Conservation (phyloP, 2,797 vertebrate genomes). For the Rhynchotus rufescens region DNA sequence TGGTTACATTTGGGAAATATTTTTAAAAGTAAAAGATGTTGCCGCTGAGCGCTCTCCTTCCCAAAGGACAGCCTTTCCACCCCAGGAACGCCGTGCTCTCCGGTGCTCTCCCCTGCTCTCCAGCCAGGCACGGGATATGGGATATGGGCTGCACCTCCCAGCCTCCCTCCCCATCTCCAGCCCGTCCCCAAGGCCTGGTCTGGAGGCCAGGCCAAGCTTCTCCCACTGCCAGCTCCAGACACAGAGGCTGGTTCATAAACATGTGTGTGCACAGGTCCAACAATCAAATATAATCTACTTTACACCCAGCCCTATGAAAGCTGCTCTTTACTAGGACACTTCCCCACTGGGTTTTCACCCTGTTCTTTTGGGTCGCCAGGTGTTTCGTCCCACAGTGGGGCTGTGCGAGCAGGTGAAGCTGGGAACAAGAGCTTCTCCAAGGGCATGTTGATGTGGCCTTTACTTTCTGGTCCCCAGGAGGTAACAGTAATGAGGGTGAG, state of each 20-base stretch:
- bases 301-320: neutral
- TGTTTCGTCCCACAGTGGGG: neutral
- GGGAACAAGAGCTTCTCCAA: neutral
- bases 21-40: neutral
- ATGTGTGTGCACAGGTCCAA: neutral
- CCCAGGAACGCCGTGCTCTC: neutral
- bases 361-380: neutral
- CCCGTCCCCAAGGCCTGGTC: neutral
- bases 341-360: neutral
- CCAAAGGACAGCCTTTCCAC: neutral
- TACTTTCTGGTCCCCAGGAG: rapidly evolving
- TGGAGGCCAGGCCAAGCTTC: neutral
- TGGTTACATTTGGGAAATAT: neutral
- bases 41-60: neutral
- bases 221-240: neutral
- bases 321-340: neutral
- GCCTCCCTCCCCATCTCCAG: no score
- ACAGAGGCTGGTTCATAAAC: neutral
- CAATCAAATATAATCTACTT: neutral
- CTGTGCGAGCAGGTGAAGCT: neutral
- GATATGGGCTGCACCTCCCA: neutral
- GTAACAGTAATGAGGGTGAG: neutral
- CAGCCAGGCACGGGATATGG: rapidly evolving
- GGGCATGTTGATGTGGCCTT: rapidly evolving
- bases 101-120: neutral